Percentiles rank a stretch among this genome's conserved stretches.
phyloP scores from a whole-genome alignment of 2,888 invertebrate species.

The Calameuta idolon region DNA sequence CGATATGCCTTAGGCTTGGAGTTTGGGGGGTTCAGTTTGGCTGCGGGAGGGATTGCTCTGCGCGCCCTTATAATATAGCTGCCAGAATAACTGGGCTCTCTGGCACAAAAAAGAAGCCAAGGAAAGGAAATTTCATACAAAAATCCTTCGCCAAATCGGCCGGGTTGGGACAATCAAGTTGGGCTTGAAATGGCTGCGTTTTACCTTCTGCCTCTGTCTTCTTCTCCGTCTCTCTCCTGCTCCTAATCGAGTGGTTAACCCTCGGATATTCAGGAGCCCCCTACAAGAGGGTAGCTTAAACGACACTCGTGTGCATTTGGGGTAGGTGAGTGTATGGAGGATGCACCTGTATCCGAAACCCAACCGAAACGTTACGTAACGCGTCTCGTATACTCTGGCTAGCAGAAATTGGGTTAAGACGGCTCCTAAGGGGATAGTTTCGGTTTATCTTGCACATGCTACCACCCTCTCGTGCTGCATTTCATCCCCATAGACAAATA shows the following conservation, averaged over 20 bases:
- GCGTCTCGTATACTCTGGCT: constrained; percentile 46
- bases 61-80: neutral
- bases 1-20: neutral
- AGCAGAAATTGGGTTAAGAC: constrained; percentile 60
- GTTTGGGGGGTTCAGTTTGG: neutral
- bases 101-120: neutral
- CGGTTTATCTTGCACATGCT: constrained; percentile 55
- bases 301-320: neutral
- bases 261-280: constrained; percentile 43
- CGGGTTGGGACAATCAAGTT: neutral
- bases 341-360: constrained; percentile 5
- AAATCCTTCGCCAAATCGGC: neutral
- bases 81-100: neutral
- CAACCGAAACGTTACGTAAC: constrained; percentile 46
- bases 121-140: neutral
- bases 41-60: neutral
- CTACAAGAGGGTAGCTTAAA: constrained; percentile 22
- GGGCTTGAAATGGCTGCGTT: neutral
- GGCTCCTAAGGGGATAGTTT: constrained; percentile 57
- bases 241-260: constrained; percentile 53
- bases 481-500: neutral
- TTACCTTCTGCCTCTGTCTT: neutral
- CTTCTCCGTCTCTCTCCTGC: neutral
- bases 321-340: neutral
- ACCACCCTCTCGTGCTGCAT: constrained; percentile 14